These are phyloP conservation scores for Leptura quadrifasciata DNA, from an alignment of 2,888 invertebrate species.

Conservation along the genomic window DNA sequence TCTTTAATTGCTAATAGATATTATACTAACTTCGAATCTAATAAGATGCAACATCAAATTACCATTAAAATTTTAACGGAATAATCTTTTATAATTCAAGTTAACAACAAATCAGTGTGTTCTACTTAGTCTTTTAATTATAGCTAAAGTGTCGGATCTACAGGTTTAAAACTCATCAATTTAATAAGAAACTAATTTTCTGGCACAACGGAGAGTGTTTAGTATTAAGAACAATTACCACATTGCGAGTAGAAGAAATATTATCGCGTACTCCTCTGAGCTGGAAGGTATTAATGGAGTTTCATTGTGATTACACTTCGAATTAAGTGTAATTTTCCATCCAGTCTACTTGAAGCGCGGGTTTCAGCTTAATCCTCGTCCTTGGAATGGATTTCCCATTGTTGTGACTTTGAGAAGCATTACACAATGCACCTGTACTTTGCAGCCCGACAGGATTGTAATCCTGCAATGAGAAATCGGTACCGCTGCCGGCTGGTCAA, in stretches of 20 bases:
- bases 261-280: slow-evolving; percentile 15
- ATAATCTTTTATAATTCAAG: too few species aligned
- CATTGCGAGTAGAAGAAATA: not conserved
- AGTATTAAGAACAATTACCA: not conserved
- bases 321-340: slow-evolving; percentile 33
- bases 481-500: not conserved
- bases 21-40: too few species aligned
- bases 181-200: too few species aligned
- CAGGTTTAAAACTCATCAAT: too few species aligned
- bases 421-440: not conserved
- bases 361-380: slow-evolving; percentile 1
- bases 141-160: too few species aligned
- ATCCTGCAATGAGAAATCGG: too few species aligned
- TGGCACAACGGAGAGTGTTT: not conserved
- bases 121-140: too few species aligned
- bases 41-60: too few species aligned
- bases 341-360: not conserved
- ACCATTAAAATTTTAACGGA: too few species aligned
- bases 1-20: too few species aligned
- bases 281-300: slow-evolving; percentile 40
- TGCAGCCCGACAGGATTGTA: too few species aligned
- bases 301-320: slow-evolving; percentile 35
- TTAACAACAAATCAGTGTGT: too few species aligned
- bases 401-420: not conserved
- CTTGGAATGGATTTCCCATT: not conserved